Conservation (phyloP, 2,113 vertebrate species). For the Mesoclemmys tuberculata region DNA sequence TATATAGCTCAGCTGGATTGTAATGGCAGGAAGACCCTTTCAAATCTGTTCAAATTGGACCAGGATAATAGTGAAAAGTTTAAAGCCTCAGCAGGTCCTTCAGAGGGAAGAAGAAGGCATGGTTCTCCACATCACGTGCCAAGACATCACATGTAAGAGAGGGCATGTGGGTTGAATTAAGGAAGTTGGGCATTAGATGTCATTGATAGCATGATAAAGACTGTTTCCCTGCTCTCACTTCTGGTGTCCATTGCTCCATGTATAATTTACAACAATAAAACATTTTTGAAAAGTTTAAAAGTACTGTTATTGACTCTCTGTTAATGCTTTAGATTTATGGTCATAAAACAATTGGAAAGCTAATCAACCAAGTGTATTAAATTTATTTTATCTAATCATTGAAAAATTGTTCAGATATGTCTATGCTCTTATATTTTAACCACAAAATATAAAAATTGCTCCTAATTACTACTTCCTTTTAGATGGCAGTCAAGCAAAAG, state of each 20-base stretch:
- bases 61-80: neutral
- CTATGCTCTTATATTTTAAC: neutral
- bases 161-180: neutral
- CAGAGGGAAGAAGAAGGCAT: neutral
- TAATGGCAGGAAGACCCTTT: neutral
- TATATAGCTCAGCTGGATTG: neutral
- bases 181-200: neutral
- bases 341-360: neutral
- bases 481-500: slow-evolving; percentile 77
- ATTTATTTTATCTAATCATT: neutral
- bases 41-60: neutral
- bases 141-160: neutral
- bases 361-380: neutral
- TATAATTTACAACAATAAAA: neutral
- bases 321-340: neutral
- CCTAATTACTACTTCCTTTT: slow-evolving; percentile 43
- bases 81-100: neutral
- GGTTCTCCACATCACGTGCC: neutral
- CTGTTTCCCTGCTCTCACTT: neutral
- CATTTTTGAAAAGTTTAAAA: neutral
- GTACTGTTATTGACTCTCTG: neutral
- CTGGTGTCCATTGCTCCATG: neutral
- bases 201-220: neutral
- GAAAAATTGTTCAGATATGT: neutral
- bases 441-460: neutral